Evolutionary conservation across 2,113 vertebrate species (phyloP), one percentile per base, ranked within the genome.

Genomic region (Collichthys lucidus): DNA sequence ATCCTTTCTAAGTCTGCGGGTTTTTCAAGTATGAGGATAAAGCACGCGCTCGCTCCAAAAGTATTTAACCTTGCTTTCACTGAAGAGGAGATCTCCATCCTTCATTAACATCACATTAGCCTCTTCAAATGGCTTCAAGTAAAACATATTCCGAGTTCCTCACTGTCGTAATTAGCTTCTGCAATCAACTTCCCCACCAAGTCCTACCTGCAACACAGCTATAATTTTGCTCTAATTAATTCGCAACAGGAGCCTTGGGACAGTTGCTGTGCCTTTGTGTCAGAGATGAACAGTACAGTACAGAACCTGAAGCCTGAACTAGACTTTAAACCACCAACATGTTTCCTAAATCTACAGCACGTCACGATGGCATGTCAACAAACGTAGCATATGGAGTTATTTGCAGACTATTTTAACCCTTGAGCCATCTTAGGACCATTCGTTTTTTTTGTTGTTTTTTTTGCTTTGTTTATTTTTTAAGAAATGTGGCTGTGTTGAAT

Each of bases 111-210:
- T 77, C 26, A 52, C 46, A 44, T n/a, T n/a, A 60, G 11, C 8
- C 64, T 42, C 15, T 42, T 17, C 4, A 42, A 46, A 11, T 26
- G 10, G 46, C 11, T 52, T 52, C 20, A 9, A 42, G 20, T 56
- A 46, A 46, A 76, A 65, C 35, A 60, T 1, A 40, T 19, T 26
- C 9, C 29, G 55, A 72, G 35, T 46, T 75, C 17, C 29, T 57
- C 17, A 19, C 44, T 72, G 44, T 77, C 67, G 60, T 31, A 72
- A 52, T 77, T 60, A 57, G 77, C 16, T 73, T 65, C 50, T 52
- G 55, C 35, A 56, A 15, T 73, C 35, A 67, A 52, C 16, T 15
- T 53, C 42, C 31, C 31, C 50, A 69, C 20, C 49, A 57, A n/a
- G 17, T 70, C 15, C 63, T 17, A 59, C 9, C 65, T n/a, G 52